Conservation (phyloP, 2,113 vertebrate genomes). For the Equus quagga region DNA sequence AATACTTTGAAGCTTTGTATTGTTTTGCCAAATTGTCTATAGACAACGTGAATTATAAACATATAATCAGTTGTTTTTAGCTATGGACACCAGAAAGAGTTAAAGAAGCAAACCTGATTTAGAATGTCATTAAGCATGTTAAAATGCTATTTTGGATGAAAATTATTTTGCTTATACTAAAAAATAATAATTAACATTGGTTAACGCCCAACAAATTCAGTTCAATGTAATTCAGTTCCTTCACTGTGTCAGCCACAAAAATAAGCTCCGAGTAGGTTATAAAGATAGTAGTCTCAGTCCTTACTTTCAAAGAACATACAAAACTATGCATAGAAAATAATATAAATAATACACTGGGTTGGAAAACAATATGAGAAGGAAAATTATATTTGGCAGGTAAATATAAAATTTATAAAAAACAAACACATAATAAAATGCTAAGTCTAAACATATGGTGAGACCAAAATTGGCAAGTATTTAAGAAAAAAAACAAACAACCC, state of each 20-base stretch:
- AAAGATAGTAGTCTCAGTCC: neutral
- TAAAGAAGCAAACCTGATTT: neutral
- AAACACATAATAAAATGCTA: neutral
- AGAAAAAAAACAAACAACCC: neutral
- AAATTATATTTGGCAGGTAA: conserved; percentile 42
- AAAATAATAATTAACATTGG: neutral
- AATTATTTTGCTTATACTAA: conserved; percentile 8
- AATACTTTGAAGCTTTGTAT: neutral
- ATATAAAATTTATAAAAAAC: neutral
- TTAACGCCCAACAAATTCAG: neutral
- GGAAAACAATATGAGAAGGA: neutral
- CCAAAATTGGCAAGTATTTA: neutral
- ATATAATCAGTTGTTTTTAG: neutral
- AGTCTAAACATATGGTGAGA: neutral
- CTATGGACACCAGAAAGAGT: neutral
- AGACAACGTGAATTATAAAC: neutral
- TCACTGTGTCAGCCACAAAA: neutral
- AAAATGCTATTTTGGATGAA: neutral
- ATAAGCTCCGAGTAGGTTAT: neutral
- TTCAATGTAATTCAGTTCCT: neutral
- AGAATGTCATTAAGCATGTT: neutral
- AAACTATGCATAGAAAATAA: neutral
- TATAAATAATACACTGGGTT: neutral
- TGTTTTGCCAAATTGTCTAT: neutral
- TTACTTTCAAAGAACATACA: neutral